Conservation (phyloP, 2,797 vertebrate species). For the Taeniopygia guttata region DNA sequence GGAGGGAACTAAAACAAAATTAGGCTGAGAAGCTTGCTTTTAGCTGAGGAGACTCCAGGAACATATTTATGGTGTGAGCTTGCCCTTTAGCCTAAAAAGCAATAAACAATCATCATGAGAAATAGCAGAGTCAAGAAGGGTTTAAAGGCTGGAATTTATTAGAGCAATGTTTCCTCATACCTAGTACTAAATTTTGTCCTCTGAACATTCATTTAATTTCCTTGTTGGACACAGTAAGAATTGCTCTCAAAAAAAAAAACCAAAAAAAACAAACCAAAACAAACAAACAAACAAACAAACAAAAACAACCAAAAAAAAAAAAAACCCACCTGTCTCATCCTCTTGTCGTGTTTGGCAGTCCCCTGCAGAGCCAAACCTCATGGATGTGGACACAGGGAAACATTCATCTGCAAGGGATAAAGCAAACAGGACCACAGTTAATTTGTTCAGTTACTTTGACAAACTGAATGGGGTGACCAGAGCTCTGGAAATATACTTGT, state of each 20-base stretch:
- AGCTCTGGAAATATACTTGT: background rate
- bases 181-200: background rate
- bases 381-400: background rate
- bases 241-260: background rate
- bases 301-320: too few species aligned
- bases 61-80: background rate
- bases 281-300: too few species aligned
- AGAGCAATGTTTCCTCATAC: slow-evolving; percentile 46
- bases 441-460: background rate
- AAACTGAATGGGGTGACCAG: background rate
- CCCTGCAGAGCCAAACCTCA: background rate
- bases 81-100: slow-evolving; percentile 8
- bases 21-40: background rate
- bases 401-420: background rate
- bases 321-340: background rate
- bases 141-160: slow-evolving; percentile 48
- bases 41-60: background rate
- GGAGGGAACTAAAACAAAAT: background rate
- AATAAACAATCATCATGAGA: slow-evolving; percentile 32
- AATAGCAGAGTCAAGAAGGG: background rate
- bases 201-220: background rate
- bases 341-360: background rate
- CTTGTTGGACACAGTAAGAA: background rate
- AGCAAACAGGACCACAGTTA: fast-evolving
- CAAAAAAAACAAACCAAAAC: too few species aligned